phyloP scores from a whole-genome alignment of 2,888 invertebrate genomes.

The Steromphala cineraria region DNA sequence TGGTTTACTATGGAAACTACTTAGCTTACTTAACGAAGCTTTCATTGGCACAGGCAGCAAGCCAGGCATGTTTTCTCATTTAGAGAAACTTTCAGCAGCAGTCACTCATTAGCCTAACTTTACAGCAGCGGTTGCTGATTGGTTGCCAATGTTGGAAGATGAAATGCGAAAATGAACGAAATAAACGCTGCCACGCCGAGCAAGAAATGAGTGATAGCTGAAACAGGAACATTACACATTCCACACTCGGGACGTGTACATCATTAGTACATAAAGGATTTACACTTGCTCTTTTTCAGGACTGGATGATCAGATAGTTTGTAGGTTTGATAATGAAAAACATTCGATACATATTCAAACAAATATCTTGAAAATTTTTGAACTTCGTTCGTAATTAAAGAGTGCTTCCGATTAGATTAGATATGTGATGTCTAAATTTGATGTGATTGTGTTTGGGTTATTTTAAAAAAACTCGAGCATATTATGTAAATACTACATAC shows the following conservation, averaged over 20 bases:
- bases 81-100: not conserved
- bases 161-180: not conserved
- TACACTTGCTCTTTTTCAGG: no score
- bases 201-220: not conserved
- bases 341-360: no score
- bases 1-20: slow-evolving; percentile 9
- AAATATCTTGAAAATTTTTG: no score
- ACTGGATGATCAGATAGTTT: no score
- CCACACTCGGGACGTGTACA: not conserved
- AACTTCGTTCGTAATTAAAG: no score
- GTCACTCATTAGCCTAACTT: not conserved
- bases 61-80: slow-evolving; percentile 8
- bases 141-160: not conserved
- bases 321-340: no score
- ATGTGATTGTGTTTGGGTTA: no score
- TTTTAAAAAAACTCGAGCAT: no score
- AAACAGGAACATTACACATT: not conserved
- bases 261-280: no score
- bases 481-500: not conserved
- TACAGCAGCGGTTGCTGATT: not conserved
- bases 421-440: no score
- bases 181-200: not conserved
- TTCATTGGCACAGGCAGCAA: not conserved
- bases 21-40: slow-evolving; percentile 11
- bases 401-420: no score